Conservation (phyloP, 2,888 invertebrate species). For the Caenorhabditis sinica region DNA sequence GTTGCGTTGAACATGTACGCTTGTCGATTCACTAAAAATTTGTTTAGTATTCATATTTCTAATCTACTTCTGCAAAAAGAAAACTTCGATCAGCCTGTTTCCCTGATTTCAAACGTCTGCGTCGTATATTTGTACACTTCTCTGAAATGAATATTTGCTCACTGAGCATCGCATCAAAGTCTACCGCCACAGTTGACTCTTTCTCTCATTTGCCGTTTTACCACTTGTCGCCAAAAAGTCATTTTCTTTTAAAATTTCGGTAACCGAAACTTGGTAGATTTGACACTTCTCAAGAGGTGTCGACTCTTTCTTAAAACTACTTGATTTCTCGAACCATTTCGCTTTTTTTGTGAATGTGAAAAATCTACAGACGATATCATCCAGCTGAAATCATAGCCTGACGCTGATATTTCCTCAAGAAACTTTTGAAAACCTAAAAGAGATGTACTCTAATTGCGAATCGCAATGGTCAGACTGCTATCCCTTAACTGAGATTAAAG, state of each 20-base stretch:
- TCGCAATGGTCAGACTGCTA: too few relatives aligned
- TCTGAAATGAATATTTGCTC: slow-evolving; percentile 24
- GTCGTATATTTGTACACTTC: slow-evolving; percentile 20
- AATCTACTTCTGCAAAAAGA: neutral
- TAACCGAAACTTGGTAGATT: neutral
- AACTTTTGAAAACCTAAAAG: too few relatives aligned
- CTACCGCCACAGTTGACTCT: slow-evolving; percentile 35
- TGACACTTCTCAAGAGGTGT: slow-evolving; percentile 7
- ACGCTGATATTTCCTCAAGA: too few relatives aligned
- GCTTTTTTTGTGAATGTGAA: neutral
- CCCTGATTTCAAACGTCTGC: slow-evolving; percentile 14
- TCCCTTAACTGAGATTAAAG: too few relatives aligned
- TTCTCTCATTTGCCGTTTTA: slow-evolving; percentile 15
- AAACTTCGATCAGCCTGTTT: slow-evolving; percentile 1
- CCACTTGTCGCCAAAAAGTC: slow-evolving; percentile 7
- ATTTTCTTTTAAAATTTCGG: neutral
- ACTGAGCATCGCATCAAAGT: slow-evolving; percentile 38
- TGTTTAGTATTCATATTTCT: neutral
- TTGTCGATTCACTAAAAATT: too few relatives aligned
- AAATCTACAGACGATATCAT: neutral
- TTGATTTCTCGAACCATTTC: neutral
- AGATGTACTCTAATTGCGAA: too few relatives aligned
- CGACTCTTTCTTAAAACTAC: neutral
- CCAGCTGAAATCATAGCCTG: too few relatives aligned
- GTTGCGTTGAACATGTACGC: too few relatives aligned